phyloP scores from a whole-genome alignment of 1,140 invertebrate genomes.

The Tetragnatha versicolor region DNA sequence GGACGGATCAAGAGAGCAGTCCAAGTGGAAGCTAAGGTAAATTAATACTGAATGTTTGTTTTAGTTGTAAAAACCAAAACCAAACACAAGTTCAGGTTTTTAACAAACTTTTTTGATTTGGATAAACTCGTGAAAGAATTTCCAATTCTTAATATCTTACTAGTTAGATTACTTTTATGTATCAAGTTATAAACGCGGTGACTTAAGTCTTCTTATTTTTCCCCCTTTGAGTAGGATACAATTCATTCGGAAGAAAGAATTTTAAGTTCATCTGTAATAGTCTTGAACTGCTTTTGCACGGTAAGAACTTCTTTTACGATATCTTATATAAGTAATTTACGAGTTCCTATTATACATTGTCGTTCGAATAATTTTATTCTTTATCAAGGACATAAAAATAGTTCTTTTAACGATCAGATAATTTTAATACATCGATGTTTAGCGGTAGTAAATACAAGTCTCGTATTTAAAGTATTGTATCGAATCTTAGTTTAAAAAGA shows the following conservation, averaged over 20 bases:
- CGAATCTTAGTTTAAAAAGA: too few relatives aligned
- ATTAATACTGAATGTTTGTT: background rate
- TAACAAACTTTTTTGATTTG: too few relatives aligned
- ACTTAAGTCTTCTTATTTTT: background rate
- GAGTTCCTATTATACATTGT: too few relatives aligned
- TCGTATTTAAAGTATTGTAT: too few relatives aligned
- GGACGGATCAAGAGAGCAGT: slow-evolving; percentile 34
- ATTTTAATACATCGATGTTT: too few relatives aligned
- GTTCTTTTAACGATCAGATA: too few relatives aligned
- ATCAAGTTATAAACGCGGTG: background rate
- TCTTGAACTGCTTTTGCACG: slow-evolving; percentile 42
- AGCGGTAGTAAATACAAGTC: too few relatives aligned
- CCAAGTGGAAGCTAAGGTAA: slow-evolving; percentile 24
- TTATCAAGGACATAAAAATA: too few relatives aligned
- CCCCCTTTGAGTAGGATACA: slow-evolving; percentile 27
- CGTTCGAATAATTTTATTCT: too few relatives aligned
- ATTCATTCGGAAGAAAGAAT: slow-evolving; percentile 9
- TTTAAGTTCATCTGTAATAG: slow-evolving; percentile 34
- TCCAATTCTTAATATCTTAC: background rate
- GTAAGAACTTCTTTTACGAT: slow-evolving; percentile 28
- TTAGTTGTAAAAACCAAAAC: background rate
- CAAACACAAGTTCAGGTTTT: too few relatives aligned
- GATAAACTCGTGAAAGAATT: background rate
- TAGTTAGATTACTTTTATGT: background rate
- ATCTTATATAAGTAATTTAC: too few relatives aligned